Evolutionary conservation across 2,888 invertebrate genomes (phyloP), one percentile per base, ranked within the genome.

Genomic region (Griposia aprilina): DNA sequence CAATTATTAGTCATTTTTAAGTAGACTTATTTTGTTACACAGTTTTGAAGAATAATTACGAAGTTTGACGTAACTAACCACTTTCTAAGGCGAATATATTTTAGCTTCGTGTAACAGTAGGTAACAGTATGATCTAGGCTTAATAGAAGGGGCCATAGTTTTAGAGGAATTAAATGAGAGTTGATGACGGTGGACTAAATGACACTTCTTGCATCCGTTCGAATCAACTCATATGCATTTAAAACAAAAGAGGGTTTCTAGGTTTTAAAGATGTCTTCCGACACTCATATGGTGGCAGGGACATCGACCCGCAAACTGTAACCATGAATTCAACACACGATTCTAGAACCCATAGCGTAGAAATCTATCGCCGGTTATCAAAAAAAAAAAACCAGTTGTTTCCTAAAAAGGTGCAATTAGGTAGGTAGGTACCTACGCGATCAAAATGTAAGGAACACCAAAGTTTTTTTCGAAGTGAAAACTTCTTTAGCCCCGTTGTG

Each of bases 91-190:
- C 20, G 55, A 68, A 67, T 62, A 55, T 57, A 15, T 66, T 55
- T 52, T 4, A n/a, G 57, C 55, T 81, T 55, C 6, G 52, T 17
- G 20, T 41, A 41, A 17, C 41, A 15, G 23, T 41, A 65, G 10
- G 15, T 45, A 30, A 30, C 60, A 81, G 57, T 81, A 23, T 66
- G 74, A 7, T 36, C 41, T 26, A 23, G 30, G 26, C 81, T 52
- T 66, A 26, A 81, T 66, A 66, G 65, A 74, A 66, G 65, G 65
- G 81, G 59, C 23, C 45, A 66, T 59, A 59, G 36, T 59, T 66
- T 74, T n/a, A 50, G 66, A 23, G 41, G 15, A 45, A 65, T 36
- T 13, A 55, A 57, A 65, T n/a, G 55, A 59, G 65, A 74, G 17
- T 81, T 50, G 50, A 30, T 55, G 1, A 50, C 48, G 10, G 30